Conservation (phyloP, 2,888 invertebrate genomes). For the Eupithecia insigniata region DNA sequence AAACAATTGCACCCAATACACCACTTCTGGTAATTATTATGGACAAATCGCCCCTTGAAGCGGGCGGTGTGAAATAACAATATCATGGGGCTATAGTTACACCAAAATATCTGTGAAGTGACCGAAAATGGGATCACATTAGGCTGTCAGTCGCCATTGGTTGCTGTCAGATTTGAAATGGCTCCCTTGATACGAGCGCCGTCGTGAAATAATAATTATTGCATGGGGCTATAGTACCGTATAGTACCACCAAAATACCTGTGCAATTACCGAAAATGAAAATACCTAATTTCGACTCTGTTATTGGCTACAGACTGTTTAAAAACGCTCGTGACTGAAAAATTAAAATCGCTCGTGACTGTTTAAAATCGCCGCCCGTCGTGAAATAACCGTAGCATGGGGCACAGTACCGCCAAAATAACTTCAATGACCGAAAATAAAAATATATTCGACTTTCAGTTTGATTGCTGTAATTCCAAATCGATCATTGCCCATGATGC, state of each 20-base stretch:
- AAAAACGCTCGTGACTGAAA: too few relatives aligned
- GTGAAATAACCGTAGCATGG: too few relatives aligned
- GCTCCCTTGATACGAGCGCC: background rate
- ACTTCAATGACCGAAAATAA: background rate
- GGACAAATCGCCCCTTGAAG: slow-evolving; percentile 33
- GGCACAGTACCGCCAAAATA: background rate
- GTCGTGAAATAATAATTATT: background rate
- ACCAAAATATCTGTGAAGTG: background rate
- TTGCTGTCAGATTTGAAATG: background rate
- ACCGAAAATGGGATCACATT: background rate
- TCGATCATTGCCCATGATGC: too few relatives aligned
- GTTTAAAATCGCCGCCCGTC: too few relatives aligned
- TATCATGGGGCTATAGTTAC: background rate
- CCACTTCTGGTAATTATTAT: slow-evolving; percentile 34
- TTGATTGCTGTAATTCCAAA: too few relatives aligned
- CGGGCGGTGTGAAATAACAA: slow-evolving; percentile 18
- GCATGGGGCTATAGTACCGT: too few relatives aligned
- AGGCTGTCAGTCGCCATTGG: background rate
- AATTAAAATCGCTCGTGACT: too few relatives aligned
- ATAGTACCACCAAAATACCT: background rate
- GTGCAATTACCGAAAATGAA: background rate
- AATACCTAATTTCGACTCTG: too few relatives aligned
- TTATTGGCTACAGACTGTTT: too few relatives aligned
- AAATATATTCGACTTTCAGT: background rate
- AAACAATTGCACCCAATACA: slow-evolving; percentile 33